phyloP scores from a whole-genome alignment of 1,140 invertebrate genomes.

The Achatina immaculata region DNA sequence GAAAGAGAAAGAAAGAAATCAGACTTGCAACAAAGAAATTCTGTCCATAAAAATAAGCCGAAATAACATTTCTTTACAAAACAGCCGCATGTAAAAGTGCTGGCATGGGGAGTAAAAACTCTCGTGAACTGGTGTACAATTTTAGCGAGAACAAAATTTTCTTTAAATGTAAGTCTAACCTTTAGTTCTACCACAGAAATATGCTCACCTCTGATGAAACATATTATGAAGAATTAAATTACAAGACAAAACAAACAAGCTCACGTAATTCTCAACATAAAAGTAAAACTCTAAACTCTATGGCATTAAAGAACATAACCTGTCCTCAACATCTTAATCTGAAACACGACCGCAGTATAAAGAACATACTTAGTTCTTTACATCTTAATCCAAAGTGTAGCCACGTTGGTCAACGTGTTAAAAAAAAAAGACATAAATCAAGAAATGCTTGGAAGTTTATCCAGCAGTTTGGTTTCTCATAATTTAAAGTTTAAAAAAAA shows the following conservation, averaged over 20 bases:
- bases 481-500: no score
- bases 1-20: background rate
- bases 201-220: background rate
- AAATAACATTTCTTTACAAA: background rate
- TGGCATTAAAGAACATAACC: background rate
- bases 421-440: background rate
- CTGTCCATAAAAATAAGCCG: slow-evolving; percentile 8
- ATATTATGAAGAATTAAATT: background rate
- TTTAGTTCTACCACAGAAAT: background rate
- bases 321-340: no score
- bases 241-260: background rate
- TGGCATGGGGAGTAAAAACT: slow-evolving; percentile 20
- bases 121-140: background rate
- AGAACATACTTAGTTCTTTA: no score
- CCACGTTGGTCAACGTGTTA: no score
- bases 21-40: slow-evolving; percentile 18
- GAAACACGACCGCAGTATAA: no score
- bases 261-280: background rate
- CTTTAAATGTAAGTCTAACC: background rate
- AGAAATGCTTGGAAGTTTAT: background rate
- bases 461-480: background rate
- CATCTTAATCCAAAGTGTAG: no score
- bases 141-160: slow-evolving; percentile 16
- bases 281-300: background rate
- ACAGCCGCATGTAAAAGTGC: slow-evolving; percentile 31